phyloP scores from a whole-genome alignment of 2,888 invertebrate species.

The Ophioninae sp. region DNA sequence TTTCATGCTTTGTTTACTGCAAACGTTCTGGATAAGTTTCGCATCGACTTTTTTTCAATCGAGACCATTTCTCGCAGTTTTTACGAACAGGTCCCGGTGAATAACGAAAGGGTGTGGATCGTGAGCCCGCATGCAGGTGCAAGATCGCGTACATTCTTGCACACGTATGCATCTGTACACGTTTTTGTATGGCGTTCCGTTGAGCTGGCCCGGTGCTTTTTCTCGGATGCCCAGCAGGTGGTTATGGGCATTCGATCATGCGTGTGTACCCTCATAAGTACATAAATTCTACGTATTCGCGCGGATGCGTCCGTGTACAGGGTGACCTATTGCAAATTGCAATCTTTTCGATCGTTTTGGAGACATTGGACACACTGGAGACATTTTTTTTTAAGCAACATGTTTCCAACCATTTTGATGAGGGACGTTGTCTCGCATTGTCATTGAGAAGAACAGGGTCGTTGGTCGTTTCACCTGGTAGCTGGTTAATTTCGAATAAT shows the following conservation, averaged over 20 bases:
- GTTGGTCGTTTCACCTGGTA: too few species aligned
- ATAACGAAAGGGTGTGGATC: conserved; percentile 27
- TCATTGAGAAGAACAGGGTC: too few species aligned
- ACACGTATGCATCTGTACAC: neutral
- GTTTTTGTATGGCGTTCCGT: neutral
- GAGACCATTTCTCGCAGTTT: too few species aligned
- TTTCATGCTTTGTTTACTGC: too few species aligned
- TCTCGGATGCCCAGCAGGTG: conserved; percentile 53
- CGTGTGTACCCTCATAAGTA: conserved; percentile 16
- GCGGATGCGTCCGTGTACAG: conserved; percentile 7
- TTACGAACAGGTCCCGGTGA: conserved; percentile 10
- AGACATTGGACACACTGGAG: too few species aligned
- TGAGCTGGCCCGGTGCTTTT: conserved; percentile 14
- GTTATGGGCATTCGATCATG: conserved; percentile 43
- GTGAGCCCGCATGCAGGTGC: conserved; percentile 46
- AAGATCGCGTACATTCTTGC: neutral
- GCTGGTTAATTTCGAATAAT: too few species aligned
- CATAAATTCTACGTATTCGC: conserved; percentile 11
- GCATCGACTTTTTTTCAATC: too few species aligned
- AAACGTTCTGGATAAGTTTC: too few species aligned
- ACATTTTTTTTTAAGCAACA: too few species aligned
- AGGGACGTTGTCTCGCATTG: too few species aligned
- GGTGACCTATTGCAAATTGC: too few species aligned
- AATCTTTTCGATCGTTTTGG: neutral
- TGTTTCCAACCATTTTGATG: too few species aligned